A percentile compares a stretch with the other conserved stretches of the same genome.
These are phyloP conservation scores for Ichneumoninae sp. DNA, from an alignment of 2,888 invertebrate species.

Conservation along the genomic window DNA sequence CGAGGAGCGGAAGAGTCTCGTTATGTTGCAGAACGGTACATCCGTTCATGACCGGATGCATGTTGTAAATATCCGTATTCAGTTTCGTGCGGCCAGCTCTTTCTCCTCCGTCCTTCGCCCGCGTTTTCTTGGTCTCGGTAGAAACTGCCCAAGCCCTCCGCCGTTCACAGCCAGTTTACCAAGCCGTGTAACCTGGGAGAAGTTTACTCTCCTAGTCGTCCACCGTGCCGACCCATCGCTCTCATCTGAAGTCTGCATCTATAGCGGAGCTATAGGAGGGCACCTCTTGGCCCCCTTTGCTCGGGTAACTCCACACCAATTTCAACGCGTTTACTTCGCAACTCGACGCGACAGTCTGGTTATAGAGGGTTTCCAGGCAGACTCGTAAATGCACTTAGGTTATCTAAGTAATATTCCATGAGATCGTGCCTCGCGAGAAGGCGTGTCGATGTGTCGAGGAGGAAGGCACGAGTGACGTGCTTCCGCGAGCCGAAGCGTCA, in stretches of 20 bases:
- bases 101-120: background rate
- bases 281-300: background rate
- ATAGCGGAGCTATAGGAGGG: background rate
- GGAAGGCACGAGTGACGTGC: background rate
- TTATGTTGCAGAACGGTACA: no score
- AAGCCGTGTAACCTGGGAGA: background rate
- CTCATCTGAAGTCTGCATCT: background rate
- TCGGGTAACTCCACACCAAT: slow-evolving; percentile 3
- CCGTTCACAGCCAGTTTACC: background rate
- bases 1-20: background rate
- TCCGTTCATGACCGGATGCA: no score
- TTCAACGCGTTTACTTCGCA: slow-evolving; percentile 5
- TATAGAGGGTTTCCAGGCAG: background rate
- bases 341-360: slow-evolving; percentile 8
- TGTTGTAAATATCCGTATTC: background rate
- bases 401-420: slow-evolving; percentile 5
- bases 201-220: background rate
- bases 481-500: background rate
- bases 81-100: background rate
- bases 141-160: background rate
- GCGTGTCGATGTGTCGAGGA: background rate
- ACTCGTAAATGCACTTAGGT: slow-evolving; percentile 10
- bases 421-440: background rate
- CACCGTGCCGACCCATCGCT: background rate
- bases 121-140: background rate